Base-by-base conservation (phyloP, 1,140 invertebrate species). In the Mizuhopecten yessoensis region DNA sequence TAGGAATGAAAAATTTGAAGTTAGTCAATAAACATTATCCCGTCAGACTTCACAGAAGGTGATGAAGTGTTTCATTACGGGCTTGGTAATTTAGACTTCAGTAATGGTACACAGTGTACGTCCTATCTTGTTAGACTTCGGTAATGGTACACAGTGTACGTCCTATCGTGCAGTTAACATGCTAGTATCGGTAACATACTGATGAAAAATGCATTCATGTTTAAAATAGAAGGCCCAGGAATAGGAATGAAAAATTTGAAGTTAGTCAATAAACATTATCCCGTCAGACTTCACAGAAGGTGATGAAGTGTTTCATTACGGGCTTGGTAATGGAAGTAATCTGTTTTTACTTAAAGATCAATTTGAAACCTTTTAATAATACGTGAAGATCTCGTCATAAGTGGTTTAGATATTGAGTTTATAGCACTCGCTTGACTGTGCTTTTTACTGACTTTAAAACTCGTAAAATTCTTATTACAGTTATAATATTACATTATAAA, bases 361-460 rank as follows among this genome's bases (percentile, higher is more conserved):
- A n/a, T 75, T 75, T 75, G 57, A 75, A 75, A 75, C 23, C 57
- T 75, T 75, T 75, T n/a, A 75, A 75, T n/a, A 75, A n/a, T 29
- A 75, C 57, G 57, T 5, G 23, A n/a, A 75, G 57, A n/a, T 75
- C n/a, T 75, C 57, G 57, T 75, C 57, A n/a, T 75, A 75, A 75
- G n/a, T 23, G 57, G 57, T 75, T 75, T 75, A 75, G 57, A 29
- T 75, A 75, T 75, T 75, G 57, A 0, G 57, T 29, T n/a, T 17
- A 45, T 20, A 49, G 57, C n/a, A 17, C 57, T 23, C 3, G 57
- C 57, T 75, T 11, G 29, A n/a, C 57, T 29, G 57, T 17, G 57
- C n/a, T 75, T 75, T 9, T 0, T 75, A 75, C 57, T 29, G 57
- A 75, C n/a, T 75, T 29, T 75, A 29, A 75, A 75, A 75, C 57